Conservation (phyloP, 2,797 vertebrate genomes). For the Arrhamphus sclerolepis region DNA sequence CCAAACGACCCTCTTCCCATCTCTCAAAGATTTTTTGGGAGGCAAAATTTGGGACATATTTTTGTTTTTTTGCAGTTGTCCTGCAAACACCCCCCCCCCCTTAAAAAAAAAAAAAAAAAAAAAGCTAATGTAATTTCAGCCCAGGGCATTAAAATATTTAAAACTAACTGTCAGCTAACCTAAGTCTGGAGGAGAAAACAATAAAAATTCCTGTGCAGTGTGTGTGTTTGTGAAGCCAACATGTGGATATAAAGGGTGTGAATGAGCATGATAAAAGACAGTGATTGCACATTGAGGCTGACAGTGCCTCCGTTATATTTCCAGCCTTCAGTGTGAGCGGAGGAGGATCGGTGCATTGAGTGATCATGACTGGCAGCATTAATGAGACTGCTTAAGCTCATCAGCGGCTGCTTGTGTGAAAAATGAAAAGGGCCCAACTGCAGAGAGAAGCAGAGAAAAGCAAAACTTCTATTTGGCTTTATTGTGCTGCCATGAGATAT, state of each 20-base stretch:
- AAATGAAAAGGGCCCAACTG: conserved; percentile 55
- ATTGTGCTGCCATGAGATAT: conserved; percentile 59
- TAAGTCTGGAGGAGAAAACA: too few species aligned
- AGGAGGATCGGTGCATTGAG: conserved; percentile 49
- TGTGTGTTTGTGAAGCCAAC: not conserved
- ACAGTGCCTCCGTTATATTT: conserved; percentile 31
- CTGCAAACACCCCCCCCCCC: too few species aligned
- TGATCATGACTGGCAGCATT: conserved; percentile 65
- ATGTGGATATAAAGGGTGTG: conserved; percentile 4
- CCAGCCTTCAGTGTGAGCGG: conserved; percentile 27
- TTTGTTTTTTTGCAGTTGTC: too few species aligned
- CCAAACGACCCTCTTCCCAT: too few species aligned
- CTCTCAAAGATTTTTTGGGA: too few species aligned
- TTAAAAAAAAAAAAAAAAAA: too few species aligned
- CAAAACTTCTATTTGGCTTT: conserved; percentile 62
- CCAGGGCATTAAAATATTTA: too few species aligned
- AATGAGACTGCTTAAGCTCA: conserved; percentile 63
- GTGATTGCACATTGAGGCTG: conserved; percentile 52
- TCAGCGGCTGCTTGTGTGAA: conserved; percentile 65
- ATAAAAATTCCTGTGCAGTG: too few species aligned
- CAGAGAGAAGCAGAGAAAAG: conserved; percentile 40
- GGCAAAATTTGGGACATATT: too few species aligned
- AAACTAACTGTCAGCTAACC: too few species aligned
- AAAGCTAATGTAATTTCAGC: too few species aligned
- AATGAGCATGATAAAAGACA: conserved; percentile 46